These are phyloP conservation scores for Rhinogobio ventralis DNA, from an alignment of 2,797 vertebrate species.

Conservation along the genomic window DNA sequence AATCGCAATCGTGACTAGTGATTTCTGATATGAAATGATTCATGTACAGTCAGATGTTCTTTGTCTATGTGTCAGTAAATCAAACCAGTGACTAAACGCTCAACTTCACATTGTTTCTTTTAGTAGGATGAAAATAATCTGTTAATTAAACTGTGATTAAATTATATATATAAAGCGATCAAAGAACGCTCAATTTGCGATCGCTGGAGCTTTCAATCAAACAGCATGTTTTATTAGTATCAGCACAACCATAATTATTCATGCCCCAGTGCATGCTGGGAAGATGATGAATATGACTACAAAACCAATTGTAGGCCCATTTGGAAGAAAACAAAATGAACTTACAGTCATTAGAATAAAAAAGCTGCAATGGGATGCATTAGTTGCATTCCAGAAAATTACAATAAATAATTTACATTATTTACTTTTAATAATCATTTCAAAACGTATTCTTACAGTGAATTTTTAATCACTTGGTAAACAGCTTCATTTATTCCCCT, in stretches of 20 bases:
- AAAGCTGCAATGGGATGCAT: background rate
- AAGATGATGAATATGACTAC: background rate
- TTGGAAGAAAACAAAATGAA: background rate
- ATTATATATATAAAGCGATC: no score
- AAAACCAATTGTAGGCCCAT: background rate
- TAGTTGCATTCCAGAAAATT: background rate
- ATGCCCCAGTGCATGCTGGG: background rate
- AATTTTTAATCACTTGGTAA: background rate
- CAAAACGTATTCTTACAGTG: background rate
- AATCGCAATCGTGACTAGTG: no score
- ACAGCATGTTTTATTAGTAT: no score
- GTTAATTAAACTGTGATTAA: no score
- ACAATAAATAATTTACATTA: background rate
- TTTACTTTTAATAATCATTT: background rate
- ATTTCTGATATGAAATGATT: no score
- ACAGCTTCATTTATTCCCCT: background rate
- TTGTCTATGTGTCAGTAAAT: no score
- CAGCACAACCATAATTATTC: background rate
- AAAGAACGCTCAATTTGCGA: no score
- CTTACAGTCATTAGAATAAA: background rate
- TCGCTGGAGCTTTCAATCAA: no score
- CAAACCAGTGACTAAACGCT: no score
- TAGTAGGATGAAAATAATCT: no score
- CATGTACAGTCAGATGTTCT: no score
- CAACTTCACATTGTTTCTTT: no score